These are phyloP conservation scores for Choreutis nemorana DNA, from an alignment of 2,888 invertebrate genomes.

Conservation along the genomic window DNA sequence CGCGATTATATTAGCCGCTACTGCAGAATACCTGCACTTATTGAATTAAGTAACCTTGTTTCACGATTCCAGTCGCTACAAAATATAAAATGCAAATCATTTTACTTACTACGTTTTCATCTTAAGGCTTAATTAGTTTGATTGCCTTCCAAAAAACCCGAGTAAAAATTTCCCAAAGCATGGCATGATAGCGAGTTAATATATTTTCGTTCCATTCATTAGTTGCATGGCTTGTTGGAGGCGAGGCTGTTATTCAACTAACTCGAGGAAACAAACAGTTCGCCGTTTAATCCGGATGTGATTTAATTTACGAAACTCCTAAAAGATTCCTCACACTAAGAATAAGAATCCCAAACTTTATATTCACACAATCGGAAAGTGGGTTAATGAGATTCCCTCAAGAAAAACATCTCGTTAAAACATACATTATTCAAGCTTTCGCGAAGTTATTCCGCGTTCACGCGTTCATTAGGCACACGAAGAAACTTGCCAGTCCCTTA, in stretches of 20 bases:
- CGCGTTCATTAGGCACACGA: constrained; percentile 60
- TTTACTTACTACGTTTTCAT: not conserved
- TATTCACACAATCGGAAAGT: constrained; percentile 62
- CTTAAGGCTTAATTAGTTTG: too few relatives aligned
- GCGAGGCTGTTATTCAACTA: too few relatives aligned
- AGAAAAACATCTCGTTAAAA: constrained; percentile 67
- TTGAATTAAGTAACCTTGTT: too few relatives aligned
- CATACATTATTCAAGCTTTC: constrained; percentile 65
- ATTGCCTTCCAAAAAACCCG: too few relatives aligned
- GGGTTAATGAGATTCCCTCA: constrained; percentile 64
- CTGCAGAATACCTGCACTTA: not conserved
- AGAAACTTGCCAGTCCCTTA: constrained; percentile 50
- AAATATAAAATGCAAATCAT: not conserved
- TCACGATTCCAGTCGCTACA: too few relatives aligned
- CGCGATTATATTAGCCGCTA: constrained; percentile 38
- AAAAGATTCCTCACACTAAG: constrained; percentile 46
- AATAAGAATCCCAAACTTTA: constrained; percentile 55
- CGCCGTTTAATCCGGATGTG: constrained; percentile 26
- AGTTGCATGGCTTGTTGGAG: too few relatives aligned
- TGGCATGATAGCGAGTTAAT: too few relatives aligned
- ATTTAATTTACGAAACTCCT: constrained; percentile 47
- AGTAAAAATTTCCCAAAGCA: too few relatives aligned
- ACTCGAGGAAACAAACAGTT: not conserved
- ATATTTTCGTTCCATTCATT: too few relatives aligned
- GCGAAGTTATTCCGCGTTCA: constrained; percentile 61